Evolutionary conservation across 2,888 invertebrate species (phyloP).

Genomic region (Bembecia ichneumoniformis): DNA sequence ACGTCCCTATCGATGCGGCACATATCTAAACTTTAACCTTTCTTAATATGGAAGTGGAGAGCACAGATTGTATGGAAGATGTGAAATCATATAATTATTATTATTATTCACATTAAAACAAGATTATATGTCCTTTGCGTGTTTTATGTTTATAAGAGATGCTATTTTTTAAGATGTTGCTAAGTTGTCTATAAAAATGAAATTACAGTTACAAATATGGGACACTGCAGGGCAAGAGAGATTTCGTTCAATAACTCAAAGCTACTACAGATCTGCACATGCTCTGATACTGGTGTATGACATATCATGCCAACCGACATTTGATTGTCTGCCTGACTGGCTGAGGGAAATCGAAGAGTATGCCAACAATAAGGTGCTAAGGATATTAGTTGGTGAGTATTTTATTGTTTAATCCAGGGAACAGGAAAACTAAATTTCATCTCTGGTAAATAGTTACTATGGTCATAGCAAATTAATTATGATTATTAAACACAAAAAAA

Average conservation of each 20-base stretch:
- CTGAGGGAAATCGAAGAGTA: conserved; percentile 97
- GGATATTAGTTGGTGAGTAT: conserved; percentile 91
- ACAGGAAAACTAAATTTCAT: neutral
- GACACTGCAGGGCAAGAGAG: conserved; percentile 98
- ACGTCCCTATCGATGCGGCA: too few species aligned
- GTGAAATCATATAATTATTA: too few species aligned
- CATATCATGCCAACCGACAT: conserved; percentile 97
- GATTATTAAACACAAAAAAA: too few species aligned
- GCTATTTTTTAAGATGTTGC: too few species aligned
- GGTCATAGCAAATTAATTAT: too few species aligned
- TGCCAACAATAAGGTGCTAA: conserved; percentile 93
- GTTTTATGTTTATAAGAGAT: too few species aligned
- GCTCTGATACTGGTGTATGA: conserved; percentile 97
- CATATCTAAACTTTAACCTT: too few species aligned
- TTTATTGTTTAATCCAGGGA: neutral
- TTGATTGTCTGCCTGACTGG: conserved; percentile 98
- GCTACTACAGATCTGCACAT: conserved; percentile 97
- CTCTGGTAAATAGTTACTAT: too few species aligned
- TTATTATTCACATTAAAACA: too few species aligned
- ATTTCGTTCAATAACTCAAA: conserved; percentile 97
- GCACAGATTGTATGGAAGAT: too few species aligned
- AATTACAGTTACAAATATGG: conserved; percentile 96
- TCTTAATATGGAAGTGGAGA: too few species aligned
- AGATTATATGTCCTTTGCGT: too few species aligned
- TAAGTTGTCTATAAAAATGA: neutral